Conservation (phyloP, 1,140 invertebrate genomes). For the Lasaia peninsularis region DNA sequence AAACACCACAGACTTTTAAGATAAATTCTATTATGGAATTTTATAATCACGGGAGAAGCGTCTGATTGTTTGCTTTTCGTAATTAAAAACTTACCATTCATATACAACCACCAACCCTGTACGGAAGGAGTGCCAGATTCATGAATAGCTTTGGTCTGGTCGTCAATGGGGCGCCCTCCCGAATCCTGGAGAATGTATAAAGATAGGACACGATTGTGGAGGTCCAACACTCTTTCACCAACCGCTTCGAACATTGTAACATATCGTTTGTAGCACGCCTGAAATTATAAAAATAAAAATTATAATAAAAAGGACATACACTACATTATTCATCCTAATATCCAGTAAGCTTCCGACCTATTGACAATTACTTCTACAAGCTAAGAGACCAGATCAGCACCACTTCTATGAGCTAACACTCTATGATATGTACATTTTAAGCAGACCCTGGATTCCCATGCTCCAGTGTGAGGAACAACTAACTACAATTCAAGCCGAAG, state of each 20-base stretch:
- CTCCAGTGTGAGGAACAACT: too few relatives aligned
- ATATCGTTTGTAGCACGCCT: slow-evolving; percentile 84
- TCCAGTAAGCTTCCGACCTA: too few relatives aligned
- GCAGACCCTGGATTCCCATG: too few relatives aligned
- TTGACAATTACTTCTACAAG: too few relatives aligned
- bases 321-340: too few relatives aligned
- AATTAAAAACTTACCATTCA: slow-evolving; percentile 80
- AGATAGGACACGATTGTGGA: slow-evolving; percentile 85
- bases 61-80: neutral
- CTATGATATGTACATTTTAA: too few relatives aligned
- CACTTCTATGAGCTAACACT: too few relatives aligned
- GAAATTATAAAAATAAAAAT: too few relatives aligned
- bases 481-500: too few relatives aligned
- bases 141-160: slow-evolving; percentile 79
- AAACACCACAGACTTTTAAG: too few relatives aligned
- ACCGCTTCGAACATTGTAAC: slow-evolving; percentile 89
- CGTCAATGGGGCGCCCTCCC: slow-evolving; percentile 83
- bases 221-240: slow-evolving; percentile 86
- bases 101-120: slow-evolving; percentile 92
- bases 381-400: too few relatives aligned
- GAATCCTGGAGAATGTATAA: slow-evolving; percentile 88
- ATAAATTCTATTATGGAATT: slow-evolving; percentile 6
- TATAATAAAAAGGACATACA: too few relatives aligned
- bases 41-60: neutral
- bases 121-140: slow-evolving; percentile 86